Evolutionary conservation across 1,140 invertebrate species (phyloP).

Genomic region (Conus betulinus): DNA sequence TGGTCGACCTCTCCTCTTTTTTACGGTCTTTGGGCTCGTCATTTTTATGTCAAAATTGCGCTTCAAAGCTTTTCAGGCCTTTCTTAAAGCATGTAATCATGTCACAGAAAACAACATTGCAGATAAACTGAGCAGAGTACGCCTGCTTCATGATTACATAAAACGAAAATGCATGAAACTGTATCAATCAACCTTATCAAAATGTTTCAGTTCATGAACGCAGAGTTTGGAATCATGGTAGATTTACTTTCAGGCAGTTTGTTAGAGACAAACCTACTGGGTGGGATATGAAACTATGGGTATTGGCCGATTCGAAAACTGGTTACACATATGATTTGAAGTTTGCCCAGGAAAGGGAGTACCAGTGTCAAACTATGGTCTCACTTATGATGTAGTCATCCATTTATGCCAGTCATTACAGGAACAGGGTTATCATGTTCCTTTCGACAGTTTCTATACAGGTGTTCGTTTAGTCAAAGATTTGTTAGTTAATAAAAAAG

Average conservation of each 20-base stretch:
- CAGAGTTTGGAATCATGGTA: not conserved
- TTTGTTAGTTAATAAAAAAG: no score
- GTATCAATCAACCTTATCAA: not conserved
- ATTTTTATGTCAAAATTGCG: not conserved
- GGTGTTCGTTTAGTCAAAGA: no score
- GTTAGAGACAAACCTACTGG: not conserved
- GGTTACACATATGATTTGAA: constrained; percentile 1
- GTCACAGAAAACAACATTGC: not conserved
- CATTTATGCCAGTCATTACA: not conserved
- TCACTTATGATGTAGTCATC: not conserved
- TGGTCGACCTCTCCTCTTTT: not conserved
- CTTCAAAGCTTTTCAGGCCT: not conserved
- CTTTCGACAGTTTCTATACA: constrained; percentile 3
- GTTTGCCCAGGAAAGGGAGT: not conserved
- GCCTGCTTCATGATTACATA: constrained; percentile 24
- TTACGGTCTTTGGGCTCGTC: not conserved
- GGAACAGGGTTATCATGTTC: not conserved
- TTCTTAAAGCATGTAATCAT: not conserved
- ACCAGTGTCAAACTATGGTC: not conserved
- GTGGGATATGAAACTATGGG: constrained; percentile 8
- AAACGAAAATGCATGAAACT: not conserved
- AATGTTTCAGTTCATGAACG: not conserved
- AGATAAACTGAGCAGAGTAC: not conserved
- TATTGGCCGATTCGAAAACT: not conserved
- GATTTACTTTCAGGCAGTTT: not conserved